Conservation (phyloP, 2,113 vertebrate genomes). For the Aegithalos caudatus region DNA sequence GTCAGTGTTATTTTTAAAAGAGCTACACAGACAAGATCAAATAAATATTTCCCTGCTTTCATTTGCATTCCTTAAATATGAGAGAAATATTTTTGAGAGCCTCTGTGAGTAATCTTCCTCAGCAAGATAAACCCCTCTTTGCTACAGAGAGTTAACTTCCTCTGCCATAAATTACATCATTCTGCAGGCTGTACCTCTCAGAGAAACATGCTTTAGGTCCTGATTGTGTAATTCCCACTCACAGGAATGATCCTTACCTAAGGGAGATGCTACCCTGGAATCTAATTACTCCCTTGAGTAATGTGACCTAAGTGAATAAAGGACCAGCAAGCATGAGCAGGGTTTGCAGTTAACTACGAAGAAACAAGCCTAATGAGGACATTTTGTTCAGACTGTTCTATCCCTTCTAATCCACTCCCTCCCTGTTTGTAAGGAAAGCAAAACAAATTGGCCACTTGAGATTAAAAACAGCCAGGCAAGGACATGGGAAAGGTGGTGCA, state of each 20-base stretch:
- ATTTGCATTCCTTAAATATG: neutral
- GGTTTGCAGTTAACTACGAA: neutral
- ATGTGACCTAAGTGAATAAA: neutral
- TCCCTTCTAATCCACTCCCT: neutral
- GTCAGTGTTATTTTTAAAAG: slow-evolving; percentile 23
- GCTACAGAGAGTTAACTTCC: neutral
- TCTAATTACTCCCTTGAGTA: neutral
- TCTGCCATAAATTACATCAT: neutral
- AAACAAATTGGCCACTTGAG: slow-evolving; percentile 34
- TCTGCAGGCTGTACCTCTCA: neutral
- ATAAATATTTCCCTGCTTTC: slow-evolving; percentile 19
- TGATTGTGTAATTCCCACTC: neutral
- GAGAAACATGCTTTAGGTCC: neutral
- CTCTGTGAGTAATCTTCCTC: neutral
- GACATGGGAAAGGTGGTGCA: slow-evolving; percentile 40
- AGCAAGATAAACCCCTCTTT: neutral
- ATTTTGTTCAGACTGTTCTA: slow-evolving; percentile 38
- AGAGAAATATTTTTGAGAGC: neutral
- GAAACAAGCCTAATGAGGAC: slow-evolving; percentile 34
- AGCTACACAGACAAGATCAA: neutral
- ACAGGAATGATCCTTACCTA: neutral
- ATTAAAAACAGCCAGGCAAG: neutral
- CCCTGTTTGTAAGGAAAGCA: neutral
- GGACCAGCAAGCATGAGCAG: neutral
- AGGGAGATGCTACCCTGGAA: neutral